Conservation (phyloP, 2,797 vertebrate genomes). For the Danio choprae region DNA sequence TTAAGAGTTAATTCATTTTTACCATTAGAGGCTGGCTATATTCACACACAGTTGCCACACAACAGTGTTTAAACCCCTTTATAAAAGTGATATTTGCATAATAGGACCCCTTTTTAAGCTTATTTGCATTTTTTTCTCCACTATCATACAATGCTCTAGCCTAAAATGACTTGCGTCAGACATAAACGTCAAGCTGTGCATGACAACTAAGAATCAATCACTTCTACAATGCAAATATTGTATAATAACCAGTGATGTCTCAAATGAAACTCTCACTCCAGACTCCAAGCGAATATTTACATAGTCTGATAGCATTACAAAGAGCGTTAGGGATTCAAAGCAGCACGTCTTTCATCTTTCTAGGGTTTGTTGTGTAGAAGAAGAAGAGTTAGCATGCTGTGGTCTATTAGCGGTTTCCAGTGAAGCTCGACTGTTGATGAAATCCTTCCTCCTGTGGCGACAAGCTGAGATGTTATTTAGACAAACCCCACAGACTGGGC, state of each 20-base stretch:
- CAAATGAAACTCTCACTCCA: neutral
- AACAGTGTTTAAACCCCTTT: no score
- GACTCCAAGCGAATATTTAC: neutral
- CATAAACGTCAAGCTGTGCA: neutral
- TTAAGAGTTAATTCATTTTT: no score
- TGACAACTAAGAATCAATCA: neutral
- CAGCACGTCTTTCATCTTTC: neutral
- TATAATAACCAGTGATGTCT: neutral
- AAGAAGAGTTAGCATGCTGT: constrained; percentile 1
- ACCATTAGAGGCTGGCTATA: no score
- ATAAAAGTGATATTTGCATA: no score
- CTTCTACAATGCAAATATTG: neutral
- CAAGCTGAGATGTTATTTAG: constrained; percentile 34
- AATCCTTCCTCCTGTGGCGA: constrained; percentile 31
- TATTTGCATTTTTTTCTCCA: neutral
- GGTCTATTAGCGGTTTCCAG: constrained; percentile 22
- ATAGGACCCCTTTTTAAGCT: no score
- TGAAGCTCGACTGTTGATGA: constrained; percentile 11
- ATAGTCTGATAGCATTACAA: neutral
- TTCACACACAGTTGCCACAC: no score
- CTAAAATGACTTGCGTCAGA: neutral
- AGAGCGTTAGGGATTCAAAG: neutral
- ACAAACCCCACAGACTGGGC: constrained; percentile 29
- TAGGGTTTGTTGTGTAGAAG: neutral
- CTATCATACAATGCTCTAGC: neutral